Percentiles rank a stretch among this genome's conserved stretches.
Conservation (phyloP, 2,888 invertebrate species). For the Dasypogon diadema region DNA sequence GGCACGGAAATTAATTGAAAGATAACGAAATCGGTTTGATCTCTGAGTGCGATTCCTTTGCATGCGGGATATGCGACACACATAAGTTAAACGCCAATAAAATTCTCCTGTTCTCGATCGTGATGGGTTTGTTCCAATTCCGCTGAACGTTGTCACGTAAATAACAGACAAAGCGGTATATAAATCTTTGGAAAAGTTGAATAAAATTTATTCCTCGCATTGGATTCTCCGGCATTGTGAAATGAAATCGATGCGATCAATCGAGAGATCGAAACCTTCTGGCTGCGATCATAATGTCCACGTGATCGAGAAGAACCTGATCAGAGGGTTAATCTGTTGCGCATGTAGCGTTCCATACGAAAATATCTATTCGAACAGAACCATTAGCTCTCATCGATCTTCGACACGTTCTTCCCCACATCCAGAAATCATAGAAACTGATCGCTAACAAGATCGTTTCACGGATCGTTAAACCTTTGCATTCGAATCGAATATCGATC, state of each 20-base stretch:
- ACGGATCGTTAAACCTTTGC: not conserved
- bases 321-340: not conserved
- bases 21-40: too few species aligned
- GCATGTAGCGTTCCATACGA: not conserved
- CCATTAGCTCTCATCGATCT: constrained; percentile 15
- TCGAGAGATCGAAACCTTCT: constrained; percentile 17
- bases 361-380: not conserved
- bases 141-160: constrained; percentile 9
- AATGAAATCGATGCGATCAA: constrained; percentile 18
- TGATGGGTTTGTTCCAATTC: constrained; percentile 36
- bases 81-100: not conserved
- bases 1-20: too few species aligned
- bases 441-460: not conserved
- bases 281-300: not conserved
- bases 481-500: constrained; percentile 8
- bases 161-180: constrained; percentile 12
- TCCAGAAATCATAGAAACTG: constrained; percentile 17
- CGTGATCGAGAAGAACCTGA: not conserved
- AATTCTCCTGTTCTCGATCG: constrained; percentile 38
- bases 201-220: constrained; percentile 28
- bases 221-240: constrained; percentile 2
- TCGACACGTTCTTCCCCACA: not conserved
- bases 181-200: constrained; percentile 21
- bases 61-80: not conserved
- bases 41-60: not conserved